Evolutionary conservation across 2,888 invertebrate species (phyloP), one percentile per base, ranked within the genome.

Genomic region (Zonitis immaculata): DNA sequence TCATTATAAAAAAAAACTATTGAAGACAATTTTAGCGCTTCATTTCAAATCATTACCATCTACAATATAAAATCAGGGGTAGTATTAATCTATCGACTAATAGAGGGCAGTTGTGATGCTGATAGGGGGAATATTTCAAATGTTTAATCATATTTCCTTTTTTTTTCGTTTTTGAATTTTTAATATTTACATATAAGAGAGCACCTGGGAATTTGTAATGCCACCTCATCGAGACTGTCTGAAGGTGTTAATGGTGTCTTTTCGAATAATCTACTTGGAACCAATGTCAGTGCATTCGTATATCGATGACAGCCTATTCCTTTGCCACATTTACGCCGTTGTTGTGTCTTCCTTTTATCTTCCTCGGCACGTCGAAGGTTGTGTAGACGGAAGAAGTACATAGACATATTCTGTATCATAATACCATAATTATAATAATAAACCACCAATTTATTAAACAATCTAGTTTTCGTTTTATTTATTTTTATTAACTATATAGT

Each of bases 311-410:
- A 47, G 46, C 54, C 65, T 47, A 68, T 68, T 47, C 69, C 69
- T 47, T 62, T 61, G 18, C 73, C 67, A 54, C 79, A 76, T 48
- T 60, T 53, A 27, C 61, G 62, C 50, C 59, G 63, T 54, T 72
- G 73, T 67, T 82, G 79, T 70, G 81, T 83, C 73, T 84, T 84
- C 62, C 84, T 82, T 73, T 85, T 84, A 71, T 82, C 82, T 77
- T 90, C 90, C 79, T 89, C 89, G 75, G 88, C 88, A 61, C 92
- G 86, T 77, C 87, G 91, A 75, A 89, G 84, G 80, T 91, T 91
- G 85, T 91, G 93, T 76, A 92, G 86, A 69, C 93, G 92, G 80
- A 93, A 93, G 88, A 93, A 93, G 85, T 92, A 93, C 84, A 93
- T 86, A 82, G 92, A 92, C 92, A 92, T 92, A 80, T 85, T 88